Evolutionary conservation across 2,888 invertebrate genomes (phyloP).

Genomic region (Tridacna gigas): DNA sequence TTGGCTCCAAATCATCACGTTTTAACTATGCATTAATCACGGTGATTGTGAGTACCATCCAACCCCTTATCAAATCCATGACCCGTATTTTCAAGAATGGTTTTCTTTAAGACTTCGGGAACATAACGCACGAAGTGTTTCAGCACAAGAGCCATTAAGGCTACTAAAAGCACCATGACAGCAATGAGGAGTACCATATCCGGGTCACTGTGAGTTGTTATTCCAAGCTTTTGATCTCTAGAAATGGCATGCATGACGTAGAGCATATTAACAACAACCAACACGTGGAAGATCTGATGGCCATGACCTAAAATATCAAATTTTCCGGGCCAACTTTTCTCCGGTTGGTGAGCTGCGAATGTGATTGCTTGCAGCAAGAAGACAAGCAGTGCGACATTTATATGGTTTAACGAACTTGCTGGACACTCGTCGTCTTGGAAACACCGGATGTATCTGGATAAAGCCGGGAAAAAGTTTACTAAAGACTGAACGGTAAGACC

Average conservation of each 20-base stretch:
- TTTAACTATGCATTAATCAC: too few species aligned
- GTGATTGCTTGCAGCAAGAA: conserved; percentile 61
- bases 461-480: conserved; percentile 55
- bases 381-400: conserved; percentile 40
- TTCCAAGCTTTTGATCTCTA: conserved; percentile 46
- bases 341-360: conserved; percentile 76
- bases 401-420: conserved; percentile 59
- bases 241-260: conserved; percentile 51
- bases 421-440: conserved; percentile 51
- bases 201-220: conserved; percentile 51
- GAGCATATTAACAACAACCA: conserved; percentile 60
- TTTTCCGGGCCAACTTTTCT: conserved; percentile 73
- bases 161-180: conserved; percentile 32
- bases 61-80: too few species aligned
- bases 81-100: too few species aligned
- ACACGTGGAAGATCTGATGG: conserved; percentile 69
- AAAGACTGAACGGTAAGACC: conserved; percentile 58
- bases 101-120: conserved; percentile 26
- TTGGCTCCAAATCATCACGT: too few species aligned
- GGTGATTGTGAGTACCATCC: too few species aligned
- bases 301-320: conserved; percentile 77
- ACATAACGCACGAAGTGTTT: conserved; percentile 30
- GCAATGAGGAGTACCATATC: conserved; percentile 10
- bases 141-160: conserved; percentile 33
- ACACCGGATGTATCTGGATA: conserved; percentile 59